Evolutionary conservation across 2,113 vertebrate genomes (phyloP), one percentile per base, ranked within the genome.

Genomic region (Syngnathus typhle): DNA sequence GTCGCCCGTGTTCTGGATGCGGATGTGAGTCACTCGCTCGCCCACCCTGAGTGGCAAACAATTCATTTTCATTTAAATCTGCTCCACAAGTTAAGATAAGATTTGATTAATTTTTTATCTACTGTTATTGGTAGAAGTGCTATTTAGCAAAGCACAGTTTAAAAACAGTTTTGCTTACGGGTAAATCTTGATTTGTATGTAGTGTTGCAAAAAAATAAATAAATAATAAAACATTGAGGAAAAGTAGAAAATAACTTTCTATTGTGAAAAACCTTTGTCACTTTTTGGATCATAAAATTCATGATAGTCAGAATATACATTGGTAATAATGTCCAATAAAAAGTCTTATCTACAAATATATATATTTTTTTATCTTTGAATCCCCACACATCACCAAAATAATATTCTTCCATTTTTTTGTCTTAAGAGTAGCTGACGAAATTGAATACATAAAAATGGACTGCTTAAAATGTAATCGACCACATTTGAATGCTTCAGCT

Each of bases 1-100:
- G 80, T 99, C 96, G 0, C 96, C 96, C 0, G 96, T 96, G 83
- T 99, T 99, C 86, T 99, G 96, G 87, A 99, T 99, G 37, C 95
- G 93, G 78, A 99, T 99, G 76, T 99, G 96, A 32, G 96, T 98
- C 68, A 99, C 93, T 43, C 82, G 64, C 0, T 99, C 94, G 6
- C 91, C 92, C 27, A 98, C 93, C 85, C 96, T 98, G 73, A 15
- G 36, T n/a, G 18, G 37, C 63, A 49, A n/a, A 64, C 8, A 68
- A 41, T 13, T 54, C 1, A 3, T 44, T 46, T 16, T 2, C 2
- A 18, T 16, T 32, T 16, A 5, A 36, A 59, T 15, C 23, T 59
- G 10, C 16, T 27, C 5, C 4, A 55, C 7, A n/a, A 36, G 36
- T 19, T 36, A 15, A 36, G 37, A 43, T 43, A 10, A 10, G 7